These are phyloP conservation scores for Mirounga angustirostris DNA, from an alignment of 2,113 vertebrate species.

Conservation along the genomic window DNA sequence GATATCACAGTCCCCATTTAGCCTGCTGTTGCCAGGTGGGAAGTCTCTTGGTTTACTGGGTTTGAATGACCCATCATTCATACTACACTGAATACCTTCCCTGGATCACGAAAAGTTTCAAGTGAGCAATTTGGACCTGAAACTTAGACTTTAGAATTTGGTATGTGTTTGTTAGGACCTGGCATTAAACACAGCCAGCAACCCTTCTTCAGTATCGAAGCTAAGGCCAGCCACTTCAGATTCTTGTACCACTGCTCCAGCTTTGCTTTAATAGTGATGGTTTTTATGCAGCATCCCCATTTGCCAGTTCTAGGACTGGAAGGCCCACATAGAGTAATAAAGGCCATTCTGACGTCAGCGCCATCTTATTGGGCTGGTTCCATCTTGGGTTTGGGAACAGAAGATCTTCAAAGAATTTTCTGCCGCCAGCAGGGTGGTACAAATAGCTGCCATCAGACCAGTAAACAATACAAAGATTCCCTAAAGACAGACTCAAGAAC, in stretches of 20 bases:
- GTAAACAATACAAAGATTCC: constrained; percentile 52
- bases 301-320: background rate
- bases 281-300: background rate
- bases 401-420: constrained; percentile 25
- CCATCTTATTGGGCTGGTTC: background rate
- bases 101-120: background rate
- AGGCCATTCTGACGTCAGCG: background rate
- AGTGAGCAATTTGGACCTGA: background rate
- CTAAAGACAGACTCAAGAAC: constrained; percentile 39
- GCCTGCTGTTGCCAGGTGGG: background rate
- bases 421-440: background rate
- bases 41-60: constrained; percentile 16
- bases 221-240: background rate
- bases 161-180: background rate
- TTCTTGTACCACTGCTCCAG: no score
- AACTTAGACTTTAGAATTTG: background rate
- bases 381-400: constrained; percentile 1
- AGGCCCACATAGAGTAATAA: background rate
- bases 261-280: background rate
- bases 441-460: background rate
- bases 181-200: background rate
- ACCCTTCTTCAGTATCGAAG: background rate
- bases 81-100: background rate
- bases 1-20: background rate
- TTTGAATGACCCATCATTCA: background rate